Percentiles rank a stretch among this genome's conserved stretches.
Conservation (phyloP, 2,888 invertebrate species). For the Abscondita cerata region DNA sequence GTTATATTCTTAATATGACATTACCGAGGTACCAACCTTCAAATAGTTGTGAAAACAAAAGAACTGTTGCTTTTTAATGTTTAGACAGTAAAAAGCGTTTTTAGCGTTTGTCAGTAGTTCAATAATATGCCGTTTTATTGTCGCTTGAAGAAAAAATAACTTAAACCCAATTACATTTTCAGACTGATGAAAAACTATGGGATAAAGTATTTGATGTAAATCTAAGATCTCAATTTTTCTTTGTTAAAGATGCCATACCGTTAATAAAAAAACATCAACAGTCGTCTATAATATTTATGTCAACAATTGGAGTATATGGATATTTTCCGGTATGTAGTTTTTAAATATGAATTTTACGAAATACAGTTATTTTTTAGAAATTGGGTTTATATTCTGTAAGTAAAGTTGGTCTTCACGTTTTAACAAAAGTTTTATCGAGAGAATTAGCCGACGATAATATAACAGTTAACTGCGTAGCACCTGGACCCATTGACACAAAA, state of each 20-base stretch:
- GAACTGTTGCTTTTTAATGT: no score
- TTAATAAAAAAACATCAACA: constrained; percentile 78
- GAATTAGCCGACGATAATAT: constrained; percentile 84
- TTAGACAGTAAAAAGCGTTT: no score
- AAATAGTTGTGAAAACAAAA: no score
- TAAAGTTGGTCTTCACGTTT: constrained; percentile 89
- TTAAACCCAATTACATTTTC: constrained; percentile 28
- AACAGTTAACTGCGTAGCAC: constrained; percentile 91
- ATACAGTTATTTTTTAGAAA: constrained; percentile 62
- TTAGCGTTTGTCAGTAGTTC: no score
- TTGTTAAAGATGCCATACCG: constrained; percentile 89
- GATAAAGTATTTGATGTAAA: constrained; percentile 97
- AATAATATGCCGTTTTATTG: no score
- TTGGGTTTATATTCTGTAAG: constrained; percentile 91
- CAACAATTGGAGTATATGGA: constrained; percentile 86
- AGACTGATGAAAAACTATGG: constrained; percentile 84
- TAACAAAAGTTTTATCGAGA: constrained; percentile 82
- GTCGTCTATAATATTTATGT: constrained; percentile 85
- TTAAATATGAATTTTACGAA: neutral
- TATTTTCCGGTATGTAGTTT: constrained; percentile 44
- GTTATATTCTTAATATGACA: no score
- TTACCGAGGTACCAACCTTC: no score
- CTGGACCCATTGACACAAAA: constrained; percentile 90
- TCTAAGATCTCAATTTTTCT: constrained; percentile 86
- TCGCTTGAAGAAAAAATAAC: no score